phyloP scores from a whole-genome alignment of 2,888 invertebrate species.

The Pyrocoelia pectoralis region DNA sequence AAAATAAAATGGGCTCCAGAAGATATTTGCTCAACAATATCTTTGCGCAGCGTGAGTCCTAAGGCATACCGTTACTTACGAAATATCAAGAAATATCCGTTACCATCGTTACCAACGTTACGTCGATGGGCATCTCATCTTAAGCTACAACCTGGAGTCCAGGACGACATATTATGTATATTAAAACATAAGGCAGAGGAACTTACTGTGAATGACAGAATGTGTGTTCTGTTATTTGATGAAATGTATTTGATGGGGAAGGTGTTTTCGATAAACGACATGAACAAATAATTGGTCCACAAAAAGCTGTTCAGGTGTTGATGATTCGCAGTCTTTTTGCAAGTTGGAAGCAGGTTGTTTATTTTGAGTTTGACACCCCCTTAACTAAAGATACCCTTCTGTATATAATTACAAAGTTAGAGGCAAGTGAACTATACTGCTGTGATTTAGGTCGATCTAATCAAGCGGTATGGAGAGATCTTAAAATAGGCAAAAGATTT shows the following conservation, averaged over 20 bases:
- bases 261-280: neutral
- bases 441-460: neutral
- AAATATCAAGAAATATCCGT: neutral
- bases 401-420: neutral
- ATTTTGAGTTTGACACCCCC: conserved; percentile 1
- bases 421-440: neutral
- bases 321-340: neutral
- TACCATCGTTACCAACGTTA: neutral
- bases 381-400: neutral
- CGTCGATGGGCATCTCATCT: neutral
- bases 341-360: conserved; percentile 1
- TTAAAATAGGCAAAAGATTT: neutral
- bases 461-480: neutral
- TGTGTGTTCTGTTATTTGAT: neutral
- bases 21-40: neutral
- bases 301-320: neutral
- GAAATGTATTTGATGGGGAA: neutral
- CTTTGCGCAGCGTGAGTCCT: neutral
- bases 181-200: conserved; percentile 1
- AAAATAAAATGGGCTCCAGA: neutral
- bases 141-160: neutral
- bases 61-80: neutral
- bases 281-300: conserved; percentile 2
- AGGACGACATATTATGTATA: neutral
- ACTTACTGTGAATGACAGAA: neutral